These are phyloP conservation scores for Ptychodera flava DNA, from an alignment of 35 echinoderm and acorn worm species.

Conservation along the genomic window DNA sequence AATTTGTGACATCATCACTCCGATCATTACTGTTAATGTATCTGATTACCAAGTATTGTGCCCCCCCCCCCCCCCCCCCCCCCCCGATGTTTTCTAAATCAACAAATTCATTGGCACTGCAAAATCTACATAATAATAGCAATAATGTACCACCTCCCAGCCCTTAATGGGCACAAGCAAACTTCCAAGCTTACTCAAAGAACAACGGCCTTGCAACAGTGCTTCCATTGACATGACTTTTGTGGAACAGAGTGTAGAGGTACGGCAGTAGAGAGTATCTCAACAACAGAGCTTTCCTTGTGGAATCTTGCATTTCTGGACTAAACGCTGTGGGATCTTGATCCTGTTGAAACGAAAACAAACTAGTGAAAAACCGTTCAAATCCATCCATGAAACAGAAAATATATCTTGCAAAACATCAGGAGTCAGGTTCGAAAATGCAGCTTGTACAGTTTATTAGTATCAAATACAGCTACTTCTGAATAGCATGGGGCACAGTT, in stretches of 20 bases:
- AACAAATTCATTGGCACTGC: background rate
- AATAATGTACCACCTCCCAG: too few relatives aligned
- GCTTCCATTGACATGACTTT: conserved; percentile 60
- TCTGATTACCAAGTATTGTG: background rate
- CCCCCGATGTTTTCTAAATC: background rate
- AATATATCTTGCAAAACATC: too few relatives aligned
- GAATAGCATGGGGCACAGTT: too few relatives aligned
- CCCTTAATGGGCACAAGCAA: too few relatives aligned
- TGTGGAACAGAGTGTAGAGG: conserved; percentile 75
- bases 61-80: too few relatives aligned
- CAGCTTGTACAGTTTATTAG: too few relatives aligned
- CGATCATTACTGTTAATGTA: background rate
- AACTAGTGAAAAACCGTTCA: too few relatives aligned
- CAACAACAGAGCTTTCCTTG: conserved; percentile 42
- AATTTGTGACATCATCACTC: background rate
- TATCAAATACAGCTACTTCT: too few relatives aligned
- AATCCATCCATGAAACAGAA: too few relatives aligned
- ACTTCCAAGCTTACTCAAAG: conserved; percentile 99
- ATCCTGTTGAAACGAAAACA: conserved; percentile 36
- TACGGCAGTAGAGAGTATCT: conserved; percentile 88
- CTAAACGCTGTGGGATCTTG: conserved; percentile 78
- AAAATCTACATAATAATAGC: background rate
- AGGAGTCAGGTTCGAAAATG: too few relatives aligned
- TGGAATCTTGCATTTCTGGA: conserved; percentile 56
- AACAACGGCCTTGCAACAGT: conserved; percentile 88